phyloP scores from a whole-genome alignment of 2,113 vertebrate species.

The Seriola dumerili region DNA sequence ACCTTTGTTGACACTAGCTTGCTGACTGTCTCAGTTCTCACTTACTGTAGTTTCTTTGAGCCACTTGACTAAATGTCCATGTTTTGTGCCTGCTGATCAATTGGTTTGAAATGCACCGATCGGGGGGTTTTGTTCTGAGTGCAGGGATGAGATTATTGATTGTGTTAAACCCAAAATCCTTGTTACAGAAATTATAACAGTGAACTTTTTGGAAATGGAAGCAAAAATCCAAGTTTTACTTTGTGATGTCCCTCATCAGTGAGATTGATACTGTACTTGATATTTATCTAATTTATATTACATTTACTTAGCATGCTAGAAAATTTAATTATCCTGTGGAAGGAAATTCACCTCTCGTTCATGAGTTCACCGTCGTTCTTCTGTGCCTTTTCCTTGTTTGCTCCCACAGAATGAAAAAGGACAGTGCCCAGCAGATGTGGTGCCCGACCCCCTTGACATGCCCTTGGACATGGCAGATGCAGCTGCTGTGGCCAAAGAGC shows the following conservation, averaged over 20 bases:
- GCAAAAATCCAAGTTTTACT: background rate
- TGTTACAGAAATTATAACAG: background rate
- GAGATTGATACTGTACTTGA: background rate
- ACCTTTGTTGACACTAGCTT: slow-evolving; percentile 7
- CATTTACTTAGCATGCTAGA: background rate
- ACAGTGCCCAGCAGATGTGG: slow-evolving; percentile 91
- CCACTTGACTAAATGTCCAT: slow-evolving; percentile 23
- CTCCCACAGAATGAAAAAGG: slow-evolving; percentile 91
- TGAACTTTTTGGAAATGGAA: slow-evolving; percentile 8
- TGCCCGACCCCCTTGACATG: slow-evolving; percentile 96
- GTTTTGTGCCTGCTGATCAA: slow-evolving; percentile 30
- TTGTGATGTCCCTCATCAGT: background rate
- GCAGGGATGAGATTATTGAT: slow-evolving; percentile 29
- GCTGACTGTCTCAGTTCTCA: slow-evolving; percentile 34
- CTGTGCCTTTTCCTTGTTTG: background rate
- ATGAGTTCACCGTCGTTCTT: background rate
- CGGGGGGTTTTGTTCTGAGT: background rate
- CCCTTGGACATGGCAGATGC: slow-evolving; percentile 95
- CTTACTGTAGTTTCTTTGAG: slow-evolving; percentile 26
- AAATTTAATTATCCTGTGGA: background rate
- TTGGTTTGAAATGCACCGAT: slow-evolving; percentile 19
- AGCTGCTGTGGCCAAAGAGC: slow-evolving; percentile 91
- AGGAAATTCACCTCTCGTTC: background rate
- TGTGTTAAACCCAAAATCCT: slow-evolving; percentile 4
- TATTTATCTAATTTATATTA: slow-evolving; percentile 8